These are phyloP conservation scores for Cossypha dichroa DNA, from an alignment of 2,797 vertebrate species.

Conservation along the genomic window DNA sequence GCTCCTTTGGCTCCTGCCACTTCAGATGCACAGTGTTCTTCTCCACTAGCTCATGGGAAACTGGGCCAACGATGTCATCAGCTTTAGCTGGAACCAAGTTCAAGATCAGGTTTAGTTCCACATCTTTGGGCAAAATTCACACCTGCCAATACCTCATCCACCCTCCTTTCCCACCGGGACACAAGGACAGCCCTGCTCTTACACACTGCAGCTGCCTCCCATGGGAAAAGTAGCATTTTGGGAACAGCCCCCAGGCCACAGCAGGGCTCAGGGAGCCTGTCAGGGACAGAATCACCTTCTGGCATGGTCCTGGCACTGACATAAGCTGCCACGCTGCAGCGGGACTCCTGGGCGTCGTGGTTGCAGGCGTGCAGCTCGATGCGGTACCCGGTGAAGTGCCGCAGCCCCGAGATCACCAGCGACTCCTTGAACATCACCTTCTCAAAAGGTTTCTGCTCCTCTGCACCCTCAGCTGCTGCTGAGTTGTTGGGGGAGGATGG, in stretches of 20 bases:
- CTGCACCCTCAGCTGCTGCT: constrained; percentile 49
- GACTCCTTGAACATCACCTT: constrained; percentile 88
- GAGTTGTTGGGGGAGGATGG: constrained; percentile 62
- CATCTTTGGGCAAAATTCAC: background rate
- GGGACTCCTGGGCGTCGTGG: constrained; percentile 74
- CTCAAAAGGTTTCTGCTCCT: constrained; percentile 72
- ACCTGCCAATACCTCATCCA: background rate
- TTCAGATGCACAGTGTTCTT: constrained; percentile 85
- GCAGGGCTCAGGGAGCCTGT: background rate
- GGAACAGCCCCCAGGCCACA: background rate
- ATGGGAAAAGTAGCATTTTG: background rate
- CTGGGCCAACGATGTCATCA: constrained; percentile 85
- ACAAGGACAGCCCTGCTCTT: rapidly evolving
- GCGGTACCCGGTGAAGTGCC: constrained; percentile 94
- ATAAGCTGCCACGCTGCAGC: constrained; percentile 90
- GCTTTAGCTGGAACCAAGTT: constrained; percentile 84
- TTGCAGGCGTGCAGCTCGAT: constrained; percentile 98
- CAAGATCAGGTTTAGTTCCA: background rate
- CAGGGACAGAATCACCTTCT: constrained; percentile 77
- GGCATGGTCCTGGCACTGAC: constrained; percentile 96
- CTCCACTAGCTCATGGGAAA: constrained; percentile 85
- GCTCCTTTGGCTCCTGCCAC: constrained; percentile 89
- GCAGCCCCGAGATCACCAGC: constrained; percentile 89
- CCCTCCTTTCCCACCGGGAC: background rate
- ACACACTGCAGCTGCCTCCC: background rate